Conservation (phyloP, 2,888 invertebrate species). For the Conchocele bisecta region DNA sequence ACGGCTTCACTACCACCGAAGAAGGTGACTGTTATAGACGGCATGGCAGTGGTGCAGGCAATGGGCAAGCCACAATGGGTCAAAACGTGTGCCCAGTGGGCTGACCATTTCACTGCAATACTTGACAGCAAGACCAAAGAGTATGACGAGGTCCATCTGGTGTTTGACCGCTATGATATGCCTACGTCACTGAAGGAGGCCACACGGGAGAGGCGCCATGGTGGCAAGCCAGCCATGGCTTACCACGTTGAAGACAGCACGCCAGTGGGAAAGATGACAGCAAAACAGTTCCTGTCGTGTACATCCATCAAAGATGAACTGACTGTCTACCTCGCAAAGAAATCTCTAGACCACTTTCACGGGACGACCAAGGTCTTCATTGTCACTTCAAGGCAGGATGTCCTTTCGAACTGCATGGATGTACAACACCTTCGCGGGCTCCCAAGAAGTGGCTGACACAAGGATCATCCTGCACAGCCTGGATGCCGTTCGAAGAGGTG, state of each 20-base stretch:
- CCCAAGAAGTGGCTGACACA: too few species aligned
- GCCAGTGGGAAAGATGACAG: constrained; percentile 2
- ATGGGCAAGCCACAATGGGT: constrained; percentile 6
- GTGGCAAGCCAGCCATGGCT: not conserved
- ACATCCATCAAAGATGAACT: constrained; percentile 16
- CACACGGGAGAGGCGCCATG: not conserved
- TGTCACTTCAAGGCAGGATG: too few species aligned
- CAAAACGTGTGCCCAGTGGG: constrained; percentile 5
- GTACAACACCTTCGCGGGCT: too few species aligned
- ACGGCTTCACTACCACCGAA: too few species aligned
- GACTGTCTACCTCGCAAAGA: constrained; percentile 11
- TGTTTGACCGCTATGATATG: constrained; percentile 24
- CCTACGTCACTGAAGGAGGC: constrained; percentile 13
- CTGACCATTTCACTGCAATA: not conserved
- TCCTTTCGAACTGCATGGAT: too few species aligned
- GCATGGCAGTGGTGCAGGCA: constrained; percentile 14
- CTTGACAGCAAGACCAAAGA: not conserved
- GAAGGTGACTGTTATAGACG: constrained; percentile 10
- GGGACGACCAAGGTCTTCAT: too few species aligned
- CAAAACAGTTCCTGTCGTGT: constrained; percentile 14
- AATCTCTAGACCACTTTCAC: too few species aligned
- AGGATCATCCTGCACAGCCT: too few species aligned
- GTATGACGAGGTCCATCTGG: constrained; percentile 13
- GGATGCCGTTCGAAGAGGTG: too few species aligned
- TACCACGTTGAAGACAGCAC: constrained; percentile 17